These are phyloP conservation scores for Lasioglossum baleicum DNA, from an alignment of 1,140 invertebrate species.

Conservation along the genomic window DNA sequence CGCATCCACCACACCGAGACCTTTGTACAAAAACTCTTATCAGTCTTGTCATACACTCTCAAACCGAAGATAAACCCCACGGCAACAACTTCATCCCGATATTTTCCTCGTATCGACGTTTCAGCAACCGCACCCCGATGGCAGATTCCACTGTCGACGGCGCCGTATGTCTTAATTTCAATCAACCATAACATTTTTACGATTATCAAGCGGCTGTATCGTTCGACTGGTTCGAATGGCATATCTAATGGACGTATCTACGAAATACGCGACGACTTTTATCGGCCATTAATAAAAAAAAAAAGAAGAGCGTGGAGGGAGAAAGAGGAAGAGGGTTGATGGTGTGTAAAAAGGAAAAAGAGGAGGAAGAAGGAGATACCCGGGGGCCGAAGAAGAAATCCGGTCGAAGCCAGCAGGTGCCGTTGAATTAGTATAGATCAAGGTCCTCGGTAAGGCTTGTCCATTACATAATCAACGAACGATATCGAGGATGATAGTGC, in stretches of 20 bases:
- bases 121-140: not conserved
- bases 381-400: not conserved
- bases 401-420: conserved; percentile 41
- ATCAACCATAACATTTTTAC: not conserved
- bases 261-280: conserved; percentile 8
- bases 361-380: not conserved
- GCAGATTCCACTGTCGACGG: not conserved
- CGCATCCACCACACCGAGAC: too few species aligned
- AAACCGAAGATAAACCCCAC: not conserved
- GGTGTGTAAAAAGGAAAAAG: not conserved
- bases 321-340: too few species aligned
- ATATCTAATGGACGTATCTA: conserved; percentile 16
- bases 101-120: not conserved
- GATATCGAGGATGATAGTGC: conserved; percentile 59
- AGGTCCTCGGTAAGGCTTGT: conserved; percentile 43
- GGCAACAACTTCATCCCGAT: not conserved
- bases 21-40: not conserved
- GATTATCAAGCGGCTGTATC: conserved; percentile 20
- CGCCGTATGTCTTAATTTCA: conserved; percentile 20
- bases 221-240: not conserved
- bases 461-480: conserved; percentile 59
- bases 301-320: too few species aligned
- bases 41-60: not conserved
- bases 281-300: not conserved
- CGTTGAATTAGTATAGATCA: conserved; percentile 53